Evolutionary conservation across 2,797 vertebrate genomes (phyloP).

Genomic region (Sebastes aleutianus): DNA sequence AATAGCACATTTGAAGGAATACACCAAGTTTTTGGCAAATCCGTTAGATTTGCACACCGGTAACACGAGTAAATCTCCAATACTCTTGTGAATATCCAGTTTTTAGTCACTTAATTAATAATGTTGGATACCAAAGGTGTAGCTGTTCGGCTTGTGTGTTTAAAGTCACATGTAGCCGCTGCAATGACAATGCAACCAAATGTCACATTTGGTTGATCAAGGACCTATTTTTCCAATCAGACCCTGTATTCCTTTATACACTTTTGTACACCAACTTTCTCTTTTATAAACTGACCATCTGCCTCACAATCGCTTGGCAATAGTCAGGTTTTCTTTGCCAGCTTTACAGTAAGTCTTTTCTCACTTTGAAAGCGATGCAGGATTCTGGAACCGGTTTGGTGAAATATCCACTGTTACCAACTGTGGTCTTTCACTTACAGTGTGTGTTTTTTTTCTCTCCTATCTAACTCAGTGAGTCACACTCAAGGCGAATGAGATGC

Average conservation of each 20-base stretch:
- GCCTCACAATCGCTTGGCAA: constrained; percentile 71
- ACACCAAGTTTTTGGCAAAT: constrained; percentile 8
- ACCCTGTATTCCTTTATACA: constrained; percentile 16
- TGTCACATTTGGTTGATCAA: background rate
- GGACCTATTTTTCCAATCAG: background rate
- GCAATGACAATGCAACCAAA: background rate
- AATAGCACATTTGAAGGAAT: constrained; percentile 58
- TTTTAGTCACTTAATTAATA: background rate
- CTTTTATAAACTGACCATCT: constrained; percentile 79
- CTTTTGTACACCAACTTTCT: constrained; percentile 45
- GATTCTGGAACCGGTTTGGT: constrained; percentile 47
- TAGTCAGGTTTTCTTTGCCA: constrained; percentile 52
- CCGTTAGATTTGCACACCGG: background rate
- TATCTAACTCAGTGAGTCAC: constrained; percentile 40
- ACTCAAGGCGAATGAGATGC: constrained; percentile 33
- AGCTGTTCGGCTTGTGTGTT: background rate
- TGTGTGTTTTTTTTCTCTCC: background rate
- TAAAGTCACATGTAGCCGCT: background rate
- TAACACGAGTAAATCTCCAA: background rate
- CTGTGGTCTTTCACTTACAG: constrained; percentile 42
- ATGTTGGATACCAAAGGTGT: background rate
- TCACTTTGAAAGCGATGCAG: constrained; percentile 55
- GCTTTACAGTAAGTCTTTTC: constrained; percentile 73
- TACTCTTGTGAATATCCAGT: background rate
- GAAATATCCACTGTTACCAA: constrained; percentile 58